Percentiles rank a stretch among this genome's conserved stretches.
These are phyloP conservation scores for Verasper variegatus DNA, from an alignment of 2,113 vertebrate species.

Conservation along the genomic window DNA sequence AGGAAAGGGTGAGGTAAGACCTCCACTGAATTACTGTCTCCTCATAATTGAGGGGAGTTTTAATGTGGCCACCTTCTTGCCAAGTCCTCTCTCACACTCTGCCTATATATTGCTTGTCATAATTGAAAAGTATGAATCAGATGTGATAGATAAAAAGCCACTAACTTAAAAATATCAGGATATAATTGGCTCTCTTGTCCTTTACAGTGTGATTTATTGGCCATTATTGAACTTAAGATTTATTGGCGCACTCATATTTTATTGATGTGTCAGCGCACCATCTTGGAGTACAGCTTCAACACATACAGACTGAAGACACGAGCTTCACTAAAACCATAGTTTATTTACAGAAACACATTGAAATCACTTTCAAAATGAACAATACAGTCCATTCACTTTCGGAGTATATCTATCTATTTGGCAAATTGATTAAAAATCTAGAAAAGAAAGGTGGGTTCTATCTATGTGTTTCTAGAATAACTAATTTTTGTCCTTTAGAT, in stretches of 20 bases:
- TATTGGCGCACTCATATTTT: constrained; percentile 13
- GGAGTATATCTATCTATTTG: constrained; percentile 61
- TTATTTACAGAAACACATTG: constrained; percentile 79
- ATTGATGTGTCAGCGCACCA: not conserved
- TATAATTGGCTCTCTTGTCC: not conserved
- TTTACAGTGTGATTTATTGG: constrained; percentile 4
- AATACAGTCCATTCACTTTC: constrained; percentile 45
- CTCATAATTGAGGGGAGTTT: not conserved
- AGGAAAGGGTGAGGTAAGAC: constrained; percentile 11
- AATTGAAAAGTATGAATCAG: not conserved
- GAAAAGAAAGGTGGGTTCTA: constrained; percentile 30
- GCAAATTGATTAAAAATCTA: constrained; percentile 70
- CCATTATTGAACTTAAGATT: not conserved
- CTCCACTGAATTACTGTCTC: not conserved
- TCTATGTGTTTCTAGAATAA: constrained; percentile 33
- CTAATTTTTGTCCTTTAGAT: constrained; percentile 18
- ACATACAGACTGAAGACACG: not conserved
- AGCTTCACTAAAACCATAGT: constrained; percentile 69
- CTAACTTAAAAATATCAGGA: not conserved
- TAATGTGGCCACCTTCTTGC: not conserved
- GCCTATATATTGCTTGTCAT: not conserved
- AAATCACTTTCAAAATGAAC: constrained; percentile 65
- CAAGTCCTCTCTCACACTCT: not conserved
- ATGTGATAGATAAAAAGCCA: not conserved
- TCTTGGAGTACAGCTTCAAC: not conserved